These are phyloP conservation scores for Drosophila malerkotliana DNA, from an alignment of 1,140 invertebrate species.

Conservation along the genomic window DNA sequence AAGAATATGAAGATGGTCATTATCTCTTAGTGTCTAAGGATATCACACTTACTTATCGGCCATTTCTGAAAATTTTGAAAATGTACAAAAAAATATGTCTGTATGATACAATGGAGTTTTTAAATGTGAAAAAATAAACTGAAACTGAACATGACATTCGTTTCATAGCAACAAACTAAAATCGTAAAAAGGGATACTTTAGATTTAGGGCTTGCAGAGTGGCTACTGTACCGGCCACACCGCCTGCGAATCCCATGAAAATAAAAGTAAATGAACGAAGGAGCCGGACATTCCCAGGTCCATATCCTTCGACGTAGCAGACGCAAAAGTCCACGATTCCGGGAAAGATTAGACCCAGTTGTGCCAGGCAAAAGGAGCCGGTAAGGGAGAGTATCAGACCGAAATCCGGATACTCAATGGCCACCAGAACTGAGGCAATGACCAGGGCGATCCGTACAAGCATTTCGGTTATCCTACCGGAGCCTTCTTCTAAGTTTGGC, in stretches of 20 bases:
- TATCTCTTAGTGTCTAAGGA: no score
- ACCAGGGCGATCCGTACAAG: conserved; percentile 54
- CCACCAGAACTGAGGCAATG: conserved; percentile 53
- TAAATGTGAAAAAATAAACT: background rate
- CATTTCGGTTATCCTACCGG: conserved; percentile 18
- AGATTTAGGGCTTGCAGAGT: conserved; percentile 4
- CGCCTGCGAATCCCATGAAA: conserved; percentile 27
- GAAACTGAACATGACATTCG: background rate
- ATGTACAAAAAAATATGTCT: background rate
- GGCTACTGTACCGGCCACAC: conserved; percentile 42
- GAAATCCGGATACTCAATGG: conserved; percentile 57
- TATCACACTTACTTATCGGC: conserved; percentile 16
- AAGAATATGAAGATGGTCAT: background rate
- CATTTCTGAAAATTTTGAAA: conserved; percentile 9
- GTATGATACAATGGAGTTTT: background rate
- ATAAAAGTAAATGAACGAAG: conserved; percentile 48
- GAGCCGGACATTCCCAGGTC: conserved; percentile 17
- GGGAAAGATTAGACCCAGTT: conserved; percentile 57
- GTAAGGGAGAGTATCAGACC: conserved; percentile 48
- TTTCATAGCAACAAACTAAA: background rate
- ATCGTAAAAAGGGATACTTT: background rate
- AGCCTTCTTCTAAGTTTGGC: conserved; percentile 12
- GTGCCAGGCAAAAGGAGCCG: conserved; percentile 61
- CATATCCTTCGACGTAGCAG: conserved; percentile 48
- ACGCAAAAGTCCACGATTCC: conserved; percentile 53